Evolutionary conservation across 2,113 vertebrate genomes (phyloP), one percentile per base, ranked within the genome.

Genomic region (Morone saxatilis): DNA sequence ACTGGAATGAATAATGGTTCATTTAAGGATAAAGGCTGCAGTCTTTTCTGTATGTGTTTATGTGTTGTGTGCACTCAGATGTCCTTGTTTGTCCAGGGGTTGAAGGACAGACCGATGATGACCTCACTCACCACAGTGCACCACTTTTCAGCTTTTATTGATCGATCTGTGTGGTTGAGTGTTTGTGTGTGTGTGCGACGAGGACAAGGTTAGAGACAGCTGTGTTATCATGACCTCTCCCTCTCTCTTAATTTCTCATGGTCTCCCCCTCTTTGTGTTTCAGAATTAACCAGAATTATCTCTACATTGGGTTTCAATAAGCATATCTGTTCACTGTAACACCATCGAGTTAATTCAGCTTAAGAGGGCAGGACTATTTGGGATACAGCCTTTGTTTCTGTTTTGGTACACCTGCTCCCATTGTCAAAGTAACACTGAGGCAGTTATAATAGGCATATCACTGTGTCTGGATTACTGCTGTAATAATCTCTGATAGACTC

Each of bases 121-220:
- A 87, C 88, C 88, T 80, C 86, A 78, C 87, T 90, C 81, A 68
- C 73, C 80, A 76, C 84, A 80, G 62, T 50, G 69, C 47, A 78
- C 80, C 65, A 61, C 90, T 91, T 89, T 91, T 89, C 67, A 90
- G 86, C 80, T 75, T 68, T 61, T 90, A 94, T 93, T 89, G 92
- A 93, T 93, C 76, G 31, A 20, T 78, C 6, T 16, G 71, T 80
- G 82, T 25, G 62, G 11, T 73, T 70, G 41, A 68, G 86, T 89
- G 79, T 81, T 16, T 10, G 0, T 69, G 22, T 82, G 79, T 65
- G 59, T 71, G 82, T 68, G 71, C 4, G 73, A 71, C 20, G 61
- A 62, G 68, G 62, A 81, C 73, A 84, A 87, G 71, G 71, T 57
- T 48, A 61, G 40, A 65, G 41, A 61, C 25, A 69, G 38, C 68